Evolutionary conservation across 2,113 vertebrate genomes (phyloP), one percentile per base, ranked within the genome.

Genomic region (Anguilla rostrata): DNA sequence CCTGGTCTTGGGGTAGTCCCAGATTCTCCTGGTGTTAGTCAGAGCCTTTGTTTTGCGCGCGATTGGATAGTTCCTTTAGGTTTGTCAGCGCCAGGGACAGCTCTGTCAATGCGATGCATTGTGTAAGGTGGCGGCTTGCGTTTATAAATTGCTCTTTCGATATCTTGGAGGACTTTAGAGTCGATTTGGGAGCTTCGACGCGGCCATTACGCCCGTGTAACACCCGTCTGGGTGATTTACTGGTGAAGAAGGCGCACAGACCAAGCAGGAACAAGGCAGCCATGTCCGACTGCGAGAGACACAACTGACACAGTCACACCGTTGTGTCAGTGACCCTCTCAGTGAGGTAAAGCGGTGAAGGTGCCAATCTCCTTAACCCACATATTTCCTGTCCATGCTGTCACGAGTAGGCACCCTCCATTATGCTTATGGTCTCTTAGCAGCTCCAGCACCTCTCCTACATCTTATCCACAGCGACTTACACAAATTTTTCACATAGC

Each of bases 141-240:
- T 53, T 53, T 53, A 14, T 12, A 14, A 53, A 53, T 5, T 90
- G 90, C 91, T 89, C 1, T 60, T 87, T 88, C 86, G 84, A 88
- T 86, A 92, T 49, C 88, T 88, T 92, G 90, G 90, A 90, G 56
- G 82, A 84, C 60, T 66, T 66, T 66, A 66, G 20, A 26, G 60
- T 26, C 18, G 26, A 66, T 26, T 66, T 20, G 22, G 20, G 60
- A 66, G 60, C 5, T 3, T 66, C 60, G 8, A 7, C 1, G 3
- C 60, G 26, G 60, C 60, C 22, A 26, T 26, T 26, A 53, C 43
- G 43, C 9, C 12, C 14, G 9, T 53, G 49, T 53, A 66, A 26
- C 18, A 66, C 3, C 60, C 5, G 22, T 20, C 20, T 66, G 20
- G 16, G 18, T 20, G 60, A 66, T 66, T 66, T 66, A 66, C 60